phyloP scores from a whole-genome alignment of 2,797 vertebrate genomes.

The Pteropus rufus region DNA sequence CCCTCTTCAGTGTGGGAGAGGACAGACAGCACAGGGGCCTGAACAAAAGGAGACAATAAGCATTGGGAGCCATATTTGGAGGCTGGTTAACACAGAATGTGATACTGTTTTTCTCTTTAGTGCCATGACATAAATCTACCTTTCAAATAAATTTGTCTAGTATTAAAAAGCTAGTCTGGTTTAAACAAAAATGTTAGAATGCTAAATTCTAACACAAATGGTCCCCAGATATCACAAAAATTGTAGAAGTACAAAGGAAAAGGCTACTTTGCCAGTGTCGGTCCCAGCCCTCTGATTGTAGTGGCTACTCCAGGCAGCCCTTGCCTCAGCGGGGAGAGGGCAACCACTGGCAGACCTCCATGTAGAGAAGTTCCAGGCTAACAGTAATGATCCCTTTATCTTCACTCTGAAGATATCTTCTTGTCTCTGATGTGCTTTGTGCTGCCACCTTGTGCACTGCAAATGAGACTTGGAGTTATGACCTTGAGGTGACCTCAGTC shows the following conservation, averaged over 20 bases:
- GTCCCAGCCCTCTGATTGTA: neutral
- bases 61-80: neutral
- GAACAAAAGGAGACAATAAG: neutral
- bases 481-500: neutral
- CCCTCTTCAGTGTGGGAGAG: neutral
- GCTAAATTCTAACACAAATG: neutral
- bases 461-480: neutral
- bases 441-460: no score
- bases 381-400: no score
- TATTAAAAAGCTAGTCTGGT: neutral
- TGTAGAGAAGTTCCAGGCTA: neutral
- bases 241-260: neutral
- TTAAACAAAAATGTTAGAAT: neutral
- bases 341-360: accelerated
- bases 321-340: neutral
- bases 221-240: neutral
- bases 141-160: neutral
- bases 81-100: neutral
- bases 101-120: neutral
- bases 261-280: neutral
- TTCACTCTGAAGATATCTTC: neutral
- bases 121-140: neutral
- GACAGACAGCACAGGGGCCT: neutral
- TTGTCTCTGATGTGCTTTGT: neutral
- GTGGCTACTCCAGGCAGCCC: no score